Evolutionary conservation across 2,888 invertebrate species (phyloP).

Genomic region (Teleiodes luculella): DNA sequence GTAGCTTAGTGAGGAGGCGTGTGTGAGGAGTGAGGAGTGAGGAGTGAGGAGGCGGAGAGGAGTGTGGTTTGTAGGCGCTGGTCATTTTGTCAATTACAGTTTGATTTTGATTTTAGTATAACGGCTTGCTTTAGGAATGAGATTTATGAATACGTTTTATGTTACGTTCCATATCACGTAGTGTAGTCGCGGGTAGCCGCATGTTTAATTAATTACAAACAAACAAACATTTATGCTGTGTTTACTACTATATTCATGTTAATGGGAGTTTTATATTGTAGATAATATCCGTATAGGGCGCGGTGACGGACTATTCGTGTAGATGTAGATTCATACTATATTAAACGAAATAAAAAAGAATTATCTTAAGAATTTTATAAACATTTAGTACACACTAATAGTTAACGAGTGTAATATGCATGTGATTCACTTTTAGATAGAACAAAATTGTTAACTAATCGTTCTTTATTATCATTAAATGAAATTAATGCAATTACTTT

Average conservation of each 20-base stretch:
- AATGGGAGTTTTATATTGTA: constrained; percentile 55
- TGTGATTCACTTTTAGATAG: constrained; percentile 65
- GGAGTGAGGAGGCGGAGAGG: constrained; percentile 15
- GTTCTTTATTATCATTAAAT: constrained; percentile 29
- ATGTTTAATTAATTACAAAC: constrained; percentile 27
- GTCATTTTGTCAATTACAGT: constrained; percentile 68
- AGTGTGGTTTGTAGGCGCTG: constrained; percentile 49
- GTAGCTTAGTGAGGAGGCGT: constrained; percentile 20
- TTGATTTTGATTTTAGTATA: constrained; percentile 34
- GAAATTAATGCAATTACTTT: constrained; percentile 39
- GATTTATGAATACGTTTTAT: constrained; percentile 38
- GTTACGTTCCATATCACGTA: constrained; percentile 65
- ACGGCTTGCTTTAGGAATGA: constrained; percentile 48
- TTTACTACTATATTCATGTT: constrained; percentile 54
- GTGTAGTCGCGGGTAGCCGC: constrained; percentile 33
- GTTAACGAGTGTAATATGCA: constrained; percentile 52
- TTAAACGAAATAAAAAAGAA: constrained; percentile 51
- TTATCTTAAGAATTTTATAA: constrained; percentile 63
- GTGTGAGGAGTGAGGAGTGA: not conserved
- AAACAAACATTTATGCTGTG: constrained; percentile 56
- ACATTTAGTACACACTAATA: constrained; percentile 63
- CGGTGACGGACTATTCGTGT: constrained; percentile 66
- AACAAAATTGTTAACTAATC: constrained; percentile 49
- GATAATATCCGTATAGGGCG: constrained; percentile 55
- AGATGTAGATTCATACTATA: constrained; percentile 54